Evolutionary conservation across 2,113 vertebrate species (phyloP), one percentile per base, ranked within the genome.

Genomic region (Aramus guarauna): DNA sequence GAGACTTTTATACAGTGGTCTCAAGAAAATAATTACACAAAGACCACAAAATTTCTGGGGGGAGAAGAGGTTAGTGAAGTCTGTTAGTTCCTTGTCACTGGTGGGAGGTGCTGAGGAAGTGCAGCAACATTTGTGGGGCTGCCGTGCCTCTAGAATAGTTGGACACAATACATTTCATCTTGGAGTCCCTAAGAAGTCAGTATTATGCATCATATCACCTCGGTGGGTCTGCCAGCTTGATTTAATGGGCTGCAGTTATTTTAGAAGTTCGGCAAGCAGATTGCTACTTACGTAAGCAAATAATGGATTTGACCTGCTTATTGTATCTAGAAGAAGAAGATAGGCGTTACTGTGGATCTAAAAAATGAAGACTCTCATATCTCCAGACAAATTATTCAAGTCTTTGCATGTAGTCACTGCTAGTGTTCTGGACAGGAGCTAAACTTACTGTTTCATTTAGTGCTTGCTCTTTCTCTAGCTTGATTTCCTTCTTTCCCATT

Each of bases 221-320:
- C 12, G 1, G 73, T 43, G 58, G 73, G 58, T 82, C 68, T 87
- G 84, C 26, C 60, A 56, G 87, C 68, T 63, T 91, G 43, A 59
- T 92, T 80, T 85, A 68, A 88, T 94, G 77, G 69, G 37, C 69
- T 95, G 69, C 62, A 92, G 66, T 91, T 91, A 90, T 94, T 97
- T 79, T 39, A 91, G 83, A 87, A 82, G 53, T 66, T 94, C 0
- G 0, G 52, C 76, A 95, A 85, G 64, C 83, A 94, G 76, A 86
- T 82, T 85, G 77, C 50, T 81, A 59, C 62, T 94, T 95, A 94
- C 47, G 62, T 92, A 96, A 95, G 77, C 48, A 87, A 95, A 85
- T 91, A 89, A 66, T 59, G 63, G 37, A 53, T 76, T 79, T 90
- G 96, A 95, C 92, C 89, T 97, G 94, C 73, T 91, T 96, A 82